Conservation (phyloP, 2,113 vertebrate genomes). For the Coryphaenoides rupestris region DNA sequence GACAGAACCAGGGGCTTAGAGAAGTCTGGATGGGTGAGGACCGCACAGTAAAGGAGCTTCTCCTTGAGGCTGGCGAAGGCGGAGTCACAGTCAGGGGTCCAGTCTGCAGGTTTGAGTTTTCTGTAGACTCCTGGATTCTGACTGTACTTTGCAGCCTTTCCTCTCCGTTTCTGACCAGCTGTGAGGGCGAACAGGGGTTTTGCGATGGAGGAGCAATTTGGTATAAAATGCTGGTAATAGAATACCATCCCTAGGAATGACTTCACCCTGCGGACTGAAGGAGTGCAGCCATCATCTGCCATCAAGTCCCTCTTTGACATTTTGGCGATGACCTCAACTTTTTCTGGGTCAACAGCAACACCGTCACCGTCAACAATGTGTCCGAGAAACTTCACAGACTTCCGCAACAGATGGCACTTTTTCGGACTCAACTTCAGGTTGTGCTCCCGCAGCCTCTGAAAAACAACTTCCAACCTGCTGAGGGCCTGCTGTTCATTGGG, state of each 20-base stretch:
- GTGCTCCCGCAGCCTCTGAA: conserved; percentile 2
- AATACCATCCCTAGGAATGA: conserved; percentile 36
- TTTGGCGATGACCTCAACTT: conserved; percentile 12
- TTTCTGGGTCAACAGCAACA: not conserved
- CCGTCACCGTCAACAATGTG: not conserved
- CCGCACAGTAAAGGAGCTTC: conserved; percentile 10
- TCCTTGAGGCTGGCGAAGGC: not conserved
- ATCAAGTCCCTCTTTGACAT: conserved; percentile 8
- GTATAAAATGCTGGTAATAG: conserved; percentile 37
- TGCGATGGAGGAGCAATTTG: conserved; percentile 14
- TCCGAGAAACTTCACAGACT: conserved; percentile 17
- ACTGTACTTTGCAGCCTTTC: not conserved
- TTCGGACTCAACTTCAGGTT: conserved; percentile 21
- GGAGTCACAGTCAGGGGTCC: not conserved
- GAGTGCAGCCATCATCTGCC: conserved; percentile 21
- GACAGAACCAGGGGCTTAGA: conserved; percentile 13
- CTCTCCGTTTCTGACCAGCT: conserved; percentile 11
- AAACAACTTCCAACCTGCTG: conserved; percentile 21
- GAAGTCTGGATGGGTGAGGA: conserved; percentile 23
- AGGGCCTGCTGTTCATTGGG: too few species aligned
- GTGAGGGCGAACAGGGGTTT: conserved; percentile 15
- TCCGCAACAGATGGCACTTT: conserved; percentile 17
- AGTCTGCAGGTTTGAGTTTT: not conserved
- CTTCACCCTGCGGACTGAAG: conserved; percentile 19
- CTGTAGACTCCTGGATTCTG: not conserved